A percentile compares a stretch with the other conserved stretches of the same genome.
phyloP scores from a whole-genome alignment of 1,140 invertebrate species.

The Nasonia vitripennis region DNA sequence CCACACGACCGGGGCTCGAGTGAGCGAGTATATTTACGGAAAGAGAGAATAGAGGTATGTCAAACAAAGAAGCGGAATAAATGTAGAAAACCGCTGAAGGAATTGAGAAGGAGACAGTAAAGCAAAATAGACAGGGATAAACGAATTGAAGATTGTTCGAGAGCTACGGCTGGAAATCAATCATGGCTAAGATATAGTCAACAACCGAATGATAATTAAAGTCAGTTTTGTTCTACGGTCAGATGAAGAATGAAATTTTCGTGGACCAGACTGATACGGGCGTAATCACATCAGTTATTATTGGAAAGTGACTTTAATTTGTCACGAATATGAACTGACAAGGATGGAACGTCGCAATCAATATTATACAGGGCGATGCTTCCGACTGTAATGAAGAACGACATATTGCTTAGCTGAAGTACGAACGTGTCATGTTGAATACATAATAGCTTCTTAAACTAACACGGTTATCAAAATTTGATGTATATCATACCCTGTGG shows the following conservation, averaged over 20 bases:
- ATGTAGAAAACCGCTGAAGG: background rate
- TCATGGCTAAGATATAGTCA: too few species aligned
- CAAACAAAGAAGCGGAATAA: background rate
- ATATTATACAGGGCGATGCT: background rate
- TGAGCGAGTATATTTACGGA: background rate
- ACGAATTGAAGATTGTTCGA: too few species aligned
- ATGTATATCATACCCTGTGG: background rate
- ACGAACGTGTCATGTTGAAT: background rate
- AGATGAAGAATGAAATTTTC: too few species aligned
- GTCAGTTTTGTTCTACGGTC: too few species aligned
- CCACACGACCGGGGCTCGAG: background rate
- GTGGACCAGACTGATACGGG: too few species aligned
- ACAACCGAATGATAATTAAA: too few species aligned
- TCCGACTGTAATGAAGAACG: constrained; percentile 28
- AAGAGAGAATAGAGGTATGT: background rate
- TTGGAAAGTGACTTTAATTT: background rate
- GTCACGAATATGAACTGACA: background rate
- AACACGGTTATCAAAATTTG: background rate
- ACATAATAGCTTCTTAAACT: background rate
- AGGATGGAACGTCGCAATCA: constrained; percentile 6
- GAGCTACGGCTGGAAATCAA: too few species aligned
- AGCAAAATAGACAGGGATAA: background rate
- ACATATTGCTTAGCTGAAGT: background rate
- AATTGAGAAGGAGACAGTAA: background rate
- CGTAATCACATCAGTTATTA: constrained; percentile 5